phyloP scores from a whole-genome alignment of 2,888 invertebrate genomes.

The Nymphalis c-album region DNA sequence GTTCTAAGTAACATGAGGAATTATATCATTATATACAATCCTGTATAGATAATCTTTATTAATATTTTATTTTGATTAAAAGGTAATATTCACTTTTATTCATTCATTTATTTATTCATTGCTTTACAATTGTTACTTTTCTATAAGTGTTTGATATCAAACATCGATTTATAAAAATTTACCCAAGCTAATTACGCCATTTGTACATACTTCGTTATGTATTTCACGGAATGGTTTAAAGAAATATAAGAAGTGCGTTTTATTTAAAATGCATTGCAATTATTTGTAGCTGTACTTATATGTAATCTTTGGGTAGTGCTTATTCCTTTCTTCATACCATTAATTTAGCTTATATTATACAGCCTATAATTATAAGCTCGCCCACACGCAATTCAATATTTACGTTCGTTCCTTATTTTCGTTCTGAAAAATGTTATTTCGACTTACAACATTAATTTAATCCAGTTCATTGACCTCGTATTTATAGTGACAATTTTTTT shows the following conservation, averaged over 20 bases:
- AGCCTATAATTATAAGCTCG: conserved; percentile 23
- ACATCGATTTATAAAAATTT: no score
- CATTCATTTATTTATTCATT: no score
- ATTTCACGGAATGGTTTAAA: no score
- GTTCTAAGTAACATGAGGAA: no score
- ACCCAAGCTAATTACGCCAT: no score
- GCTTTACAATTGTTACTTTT: no score
- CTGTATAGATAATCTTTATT: no score
- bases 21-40: no score
- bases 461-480: conserved; percentile 11
- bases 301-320: neutral
- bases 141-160: no score
- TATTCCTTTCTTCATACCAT: conserved; percentile 12
- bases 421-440: conserved; percentile 25
- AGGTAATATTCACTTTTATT: no score
- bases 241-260: neutral
- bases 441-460: conserved; percentile 16
- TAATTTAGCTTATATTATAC: conserved; percentile 19
- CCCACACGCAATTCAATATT: conserved; percentile 27
- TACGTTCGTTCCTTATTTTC: conserved; percentile 15
- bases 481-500: conserved; percentile 17
- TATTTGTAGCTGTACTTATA: neutral
- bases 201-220: no score
- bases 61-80: no score
- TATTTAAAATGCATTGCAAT: neutral